A percentile compares a stretch with the other conserved stretches of the same genome.
These are phyloP conservation scores for Acrossocheilus fasciatus DNA, from an alignment of 2,797 vertebrate genomes.

Conservation along the genomic window DNA sequence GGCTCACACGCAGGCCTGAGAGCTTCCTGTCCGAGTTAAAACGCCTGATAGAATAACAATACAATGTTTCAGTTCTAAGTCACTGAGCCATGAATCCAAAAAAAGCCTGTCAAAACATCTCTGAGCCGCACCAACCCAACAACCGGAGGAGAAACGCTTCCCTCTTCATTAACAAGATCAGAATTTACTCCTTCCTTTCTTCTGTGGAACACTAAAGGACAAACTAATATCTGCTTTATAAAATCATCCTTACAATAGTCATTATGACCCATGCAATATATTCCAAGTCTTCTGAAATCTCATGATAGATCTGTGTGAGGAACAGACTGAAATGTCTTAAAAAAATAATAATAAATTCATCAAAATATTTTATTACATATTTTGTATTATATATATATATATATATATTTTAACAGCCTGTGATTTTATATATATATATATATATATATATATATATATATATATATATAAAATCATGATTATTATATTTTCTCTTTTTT, in stretches of 20 bases:
- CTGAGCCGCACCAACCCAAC: conserved; percentile 28
- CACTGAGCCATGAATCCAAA: conserved; percentile 27
- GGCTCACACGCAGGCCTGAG: neutral
- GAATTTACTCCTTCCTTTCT: neutral
- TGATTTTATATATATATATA: too few species aligned
- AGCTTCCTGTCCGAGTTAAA: conserved; percentile 28
- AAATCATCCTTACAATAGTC: neutral
- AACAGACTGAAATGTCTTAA: neutral
- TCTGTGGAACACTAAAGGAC: neutral
- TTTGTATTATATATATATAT: too few species aligned
- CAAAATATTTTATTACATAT: too few species aligned
- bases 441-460: too few species aligned
- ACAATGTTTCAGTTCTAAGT: conserved; percentile 41
- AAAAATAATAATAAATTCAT: too few species aligned
- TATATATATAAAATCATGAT: neutral
- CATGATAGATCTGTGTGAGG: neutral
- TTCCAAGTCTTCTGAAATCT: neutral
- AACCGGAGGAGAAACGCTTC: neutral
- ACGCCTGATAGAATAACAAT: conserved; percentile 39
- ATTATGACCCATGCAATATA: neutral
- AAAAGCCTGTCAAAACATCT: conserved; percentile 38
- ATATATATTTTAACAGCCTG: too few species aligned
- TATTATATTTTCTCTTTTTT: neutral
- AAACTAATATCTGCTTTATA: neutral
- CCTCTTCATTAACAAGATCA: neutral